phyloP scores from a whole-genome alignment of 2,113 vertebrate genomes.

The Bostrychus sinensis region DNA sequence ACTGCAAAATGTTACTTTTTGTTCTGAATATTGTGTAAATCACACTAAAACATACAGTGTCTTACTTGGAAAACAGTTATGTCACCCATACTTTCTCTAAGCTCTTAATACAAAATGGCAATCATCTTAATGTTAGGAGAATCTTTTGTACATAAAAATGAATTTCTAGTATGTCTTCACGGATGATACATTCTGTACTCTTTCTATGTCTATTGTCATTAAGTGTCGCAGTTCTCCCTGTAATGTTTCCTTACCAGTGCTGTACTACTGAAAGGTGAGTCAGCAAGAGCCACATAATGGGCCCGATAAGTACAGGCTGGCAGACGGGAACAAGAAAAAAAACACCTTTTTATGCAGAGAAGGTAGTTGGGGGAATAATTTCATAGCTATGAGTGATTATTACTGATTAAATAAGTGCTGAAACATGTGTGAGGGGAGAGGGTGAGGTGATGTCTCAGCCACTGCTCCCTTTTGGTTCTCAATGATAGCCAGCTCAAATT shows the following conservation, averaged over 20 bases:
- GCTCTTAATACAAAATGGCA: no score
- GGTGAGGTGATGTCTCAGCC: conserved; percentile 19
- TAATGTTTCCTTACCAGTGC: conserved; percentile 25
- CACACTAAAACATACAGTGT: no score
- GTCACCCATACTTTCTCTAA: no score
- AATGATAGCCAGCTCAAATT: conserved; percentile 11
- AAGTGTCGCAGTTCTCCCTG: conserved; percentile 35
- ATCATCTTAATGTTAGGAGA: background rate
- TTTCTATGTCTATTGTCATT: conserved; percentile 33
- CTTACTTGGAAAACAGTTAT: no score
- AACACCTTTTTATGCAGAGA: conserved; percentile 7
- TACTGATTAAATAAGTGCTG: conserved; percentile 13
- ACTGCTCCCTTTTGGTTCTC: conserved; percentile 28
- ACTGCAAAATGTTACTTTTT: no score
- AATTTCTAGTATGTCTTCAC: background rate
- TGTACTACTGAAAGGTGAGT: conserved; percentile 49
- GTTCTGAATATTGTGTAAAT: no score
- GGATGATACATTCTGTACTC: conserved; percentile 26
- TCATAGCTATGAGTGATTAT: conserved; percentile 15
- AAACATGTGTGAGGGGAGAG: background rate
- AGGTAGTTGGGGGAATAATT: conserved; percentile 12
- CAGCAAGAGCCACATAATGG: conserved; percentile 57
- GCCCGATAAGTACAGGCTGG: conserved; percentile 41
- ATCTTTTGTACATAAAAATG: background rate
- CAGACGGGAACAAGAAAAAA: conserved; percentile 13